phyloP scores from a whole-genome alignment of 2,797 vertebrate genomes.

The Hypotaenidia okinawae region DNA sequence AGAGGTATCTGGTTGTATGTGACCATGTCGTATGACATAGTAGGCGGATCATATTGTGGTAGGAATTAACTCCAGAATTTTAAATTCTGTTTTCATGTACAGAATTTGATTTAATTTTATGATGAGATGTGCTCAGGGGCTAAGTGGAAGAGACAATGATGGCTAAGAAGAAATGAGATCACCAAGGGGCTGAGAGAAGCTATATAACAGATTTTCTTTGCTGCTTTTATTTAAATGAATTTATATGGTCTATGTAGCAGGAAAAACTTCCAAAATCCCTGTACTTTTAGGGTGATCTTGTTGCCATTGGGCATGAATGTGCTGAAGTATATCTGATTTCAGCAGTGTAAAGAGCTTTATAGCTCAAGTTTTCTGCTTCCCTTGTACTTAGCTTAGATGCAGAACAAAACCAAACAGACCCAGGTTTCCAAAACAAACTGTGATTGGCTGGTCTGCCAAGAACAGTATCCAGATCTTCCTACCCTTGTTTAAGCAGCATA shows the following conservation, averaged over 20 bases:
- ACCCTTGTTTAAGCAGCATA: neutral
- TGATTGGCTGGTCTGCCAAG: neutral
- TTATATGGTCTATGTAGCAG: neutral
- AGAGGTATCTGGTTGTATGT: neutral
- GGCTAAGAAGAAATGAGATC: neutral
- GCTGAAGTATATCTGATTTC: neutral
- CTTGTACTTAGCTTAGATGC: neutral
- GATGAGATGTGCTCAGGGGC: neutral
- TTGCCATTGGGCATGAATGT: neutral
- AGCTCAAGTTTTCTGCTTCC: neutral
- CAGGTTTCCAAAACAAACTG: neutral
- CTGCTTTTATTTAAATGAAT: neutral
- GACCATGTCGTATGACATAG: neutral
- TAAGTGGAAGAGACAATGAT: neutral
- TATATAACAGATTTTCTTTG: neutral
- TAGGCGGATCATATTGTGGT: neutral
- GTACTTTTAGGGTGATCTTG: neutral
- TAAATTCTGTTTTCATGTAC: neutral
- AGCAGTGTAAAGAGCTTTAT: neutral
- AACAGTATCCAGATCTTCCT: neutral
- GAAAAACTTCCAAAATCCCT: neutral
- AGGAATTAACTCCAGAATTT: neutral
- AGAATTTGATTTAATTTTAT: neutral
- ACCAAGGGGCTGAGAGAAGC: rapidly evolving
- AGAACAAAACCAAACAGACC: neutral